These are phyloP conservation scores for Taxidea taxus DNA, from an alignment of 2,113 vertebrate genomes.

Conservation along the genomic window DNA sequence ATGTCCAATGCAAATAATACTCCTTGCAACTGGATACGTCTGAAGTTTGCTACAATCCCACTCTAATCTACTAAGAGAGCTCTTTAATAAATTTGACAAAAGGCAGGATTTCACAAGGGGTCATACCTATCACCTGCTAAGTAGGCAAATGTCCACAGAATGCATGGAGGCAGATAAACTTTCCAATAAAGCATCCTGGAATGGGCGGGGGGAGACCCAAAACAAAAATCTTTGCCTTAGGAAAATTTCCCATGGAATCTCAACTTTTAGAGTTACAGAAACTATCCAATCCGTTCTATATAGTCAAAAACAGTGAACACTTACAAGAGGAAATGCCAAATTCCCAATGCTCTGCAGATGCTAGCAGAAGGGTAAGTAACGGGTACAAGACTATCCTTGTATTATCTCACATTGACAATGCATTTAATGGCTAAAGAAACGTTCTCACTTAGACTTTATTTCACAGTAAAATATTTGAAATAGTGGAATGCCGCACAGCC, in stretches of 20 bases:
- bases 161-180: background rate
- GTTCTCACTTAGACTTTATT: slow-evolving; percentile 2
- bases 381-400: background rate
- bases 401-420: background rate
- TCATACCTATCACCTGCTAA: slow-evolving; percentile 33
- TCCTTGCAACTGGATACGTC: background rate
- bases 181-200: slow-evolving; percentile 33
- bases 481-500: background rate
- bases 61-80: background rate
- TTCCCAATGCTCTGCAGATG: background rate
- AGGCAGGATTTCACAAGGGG: background rate
- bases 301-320: background rate
- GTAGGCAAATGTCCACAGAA: background rate
- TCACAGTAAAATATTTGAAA: slow-evolving; percentile 26
- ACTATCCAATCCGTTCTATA: background rate
- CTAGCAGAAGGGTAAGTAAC: background rate
- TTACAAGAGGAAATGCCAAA: background rate
- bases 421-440: background rate
- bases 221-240: background rate
- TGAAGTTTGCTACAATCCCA: slow-evolving; percentile 7
- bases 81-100: slow-evolving; percentile 44
- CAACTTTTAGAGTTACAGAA: slow-evolving; percentile 2
- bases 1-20: background rate
- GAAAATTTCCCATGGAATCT: slow-evolving; percentile 15
- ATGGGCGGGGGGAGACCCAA: background rate